Evolutionary conservation across 92 coral and sea anemone species (phyloP).

Genomic region (Actinostola sp.): DNA sequence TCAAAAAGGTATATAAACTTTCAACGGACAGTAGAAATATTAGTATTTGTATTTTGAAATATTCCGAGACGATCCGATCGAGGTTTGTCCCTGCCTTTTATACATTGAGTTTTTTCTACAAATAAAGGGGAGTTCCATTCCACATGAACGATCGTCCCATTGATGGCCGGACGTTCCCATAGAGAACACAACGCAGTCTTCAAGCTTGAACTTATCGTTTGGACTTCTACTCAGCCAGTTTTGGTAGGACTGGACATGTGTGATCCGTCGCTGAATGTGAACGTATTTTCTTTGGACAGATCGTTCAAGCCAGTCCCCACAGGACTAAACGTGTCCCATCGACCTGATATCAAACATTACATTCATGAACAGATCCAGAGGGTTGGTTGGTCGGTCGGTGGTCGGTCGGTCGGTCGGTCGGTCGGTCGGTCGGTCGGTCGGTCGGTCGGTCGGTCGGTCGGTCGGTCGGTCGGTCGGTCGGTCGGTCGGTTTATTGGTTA

Average conservation of each 20-base stretch:
- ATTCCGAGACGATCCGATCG: too few species aligned
- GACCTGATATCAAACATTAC: background rate
- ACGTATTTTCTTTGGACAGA: background rate
- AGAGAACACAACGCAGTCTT: background rate
- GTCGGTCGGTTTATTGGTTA: too few species aligned
- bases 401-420: too few species aligned
- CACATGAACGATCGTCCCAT: background rate
- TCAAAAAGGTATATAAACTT: too few species aligned
- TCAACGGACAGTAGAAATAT: too few species aligned
- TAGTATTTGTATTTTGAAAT: too few species aligned
- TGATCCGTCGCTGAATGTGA: background rate
- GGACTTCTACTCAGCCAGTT: background rate
- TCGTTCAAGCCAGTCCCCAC: background rate
- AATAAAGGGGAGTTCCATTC: background rate
- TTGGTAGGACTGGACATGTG: background rate
- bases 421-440: too few species aligned
- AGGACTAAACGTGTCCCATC: background rate
- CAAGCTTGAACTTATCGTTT: background rate
- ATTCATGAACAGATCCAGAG: background rate
- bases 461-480: background rate
- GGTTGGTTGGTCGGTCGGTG: too few species aligned
- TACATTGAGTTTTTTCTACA: constrained; percentile 4
- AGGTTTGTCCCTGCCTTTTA: too few species aligned
- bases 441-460: too few species aligned
- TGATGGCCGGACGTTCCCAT: background rate